Conservation (phyloP, 1,140 invertebrate species). For the Cherax quadricarinatus region DNA sequence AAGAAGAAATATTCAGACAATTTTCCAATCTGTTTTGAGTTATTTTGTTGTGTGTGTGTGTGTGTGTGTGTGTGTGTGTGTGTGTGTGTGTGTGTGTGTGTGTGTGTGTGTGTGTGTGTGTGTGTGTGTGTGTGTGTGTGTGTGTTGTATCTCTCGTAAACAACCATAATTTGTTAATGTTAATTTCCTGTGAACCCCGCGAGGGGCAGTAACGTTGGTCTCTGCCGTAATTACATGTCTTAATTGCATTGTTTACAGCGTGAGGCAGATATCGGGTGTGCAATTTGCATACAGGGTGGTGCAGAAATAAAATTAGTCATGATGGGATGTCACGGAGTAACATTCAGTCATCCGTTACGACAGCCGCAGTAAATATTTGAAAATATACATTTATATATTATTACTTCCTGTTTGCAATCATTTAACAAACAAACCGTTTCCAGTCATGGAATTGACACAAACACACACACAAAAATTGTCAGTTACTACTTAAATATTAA, state of each 20-base stretch:
- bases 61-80: too few species aligned
- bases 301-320: not conserved
- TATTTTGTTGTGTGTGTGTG: too few species aligned
- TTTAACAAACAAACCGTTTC: too few species aligned
- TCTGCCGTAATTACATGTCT: not conserved
- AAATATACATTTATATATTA: slow-evolving; percentile 12
- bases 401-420: too few species aligned
- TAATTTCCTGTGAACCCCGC: not conserved
- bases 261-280: not conserved
- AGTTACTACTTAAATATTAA: too few species aligned
- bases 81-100: not conserved
- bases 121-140: not conserved
- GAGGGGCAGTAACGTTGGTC: not conserved
- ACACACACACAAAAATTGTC: too few species aligned
- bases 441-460: too few species aligned
- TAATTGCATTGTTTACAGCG: not conserved
- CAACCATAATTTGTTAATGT: not conserved
- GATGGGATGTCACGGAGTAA: not conserved
- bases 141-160: not conserved
- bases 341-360: not conserved
- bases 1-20: too few species aligned
- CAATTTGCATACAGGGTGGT: not conserved
- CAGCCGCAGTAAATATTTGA: not conserved
- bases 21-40: too few species aligned
- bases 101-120: too few species aligned